A percentile compares a stretch with the other conserved stretches of the same genome.
These are phyloP conservation scores for Panurus biarmicus DNA, from an alignment of 2,113 vertebrate species.

Conservation along the genomic window DNA sequence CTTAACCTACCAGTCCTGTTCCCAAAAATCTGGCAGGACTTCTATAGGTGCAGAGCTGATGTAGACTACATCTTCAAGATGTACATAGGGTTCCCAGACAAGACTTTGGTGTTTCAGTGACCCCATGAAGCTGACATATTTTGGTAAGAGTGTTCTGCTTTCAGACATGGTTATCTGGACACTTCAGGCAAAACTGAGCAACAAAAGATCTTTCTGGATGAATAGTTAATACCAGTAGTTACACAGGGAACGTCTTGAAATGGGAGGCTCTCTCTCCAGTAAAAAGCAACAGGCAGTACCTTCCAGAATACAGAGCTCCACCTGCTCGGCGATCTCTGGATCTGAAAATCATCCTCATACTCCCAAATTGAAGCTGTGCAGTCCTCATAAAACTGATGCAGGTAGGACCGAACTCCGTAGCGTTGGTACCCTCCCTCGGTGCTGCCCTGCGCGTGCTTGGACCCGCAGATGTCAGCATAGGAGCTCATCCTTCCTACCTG, in stretches of 20 bases:
- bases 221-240: background rate
- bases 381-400: constrained; percentile 99
- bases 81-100: background rate
- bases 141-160: background rate
- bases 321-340: constrained; percentile 93
- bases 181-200: background rate
- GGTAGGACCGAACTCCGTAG: constrained; percentile 96
- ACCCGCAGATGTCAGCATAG: constrained; percentile 84
- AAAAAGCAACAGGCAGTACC: constrained; percentile 64
- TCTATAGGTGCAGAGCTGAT: background rate
- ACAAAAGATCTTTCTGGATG: background rate
- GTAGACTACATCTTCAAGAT: background rate
- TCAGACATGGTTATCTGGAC: background rate
- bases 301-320: constrained; percentile 98
- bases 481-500: constrained; percentile 90
- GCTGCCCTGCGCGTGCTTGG: constrained; percentile 73
- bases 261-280: background rate
- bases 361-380: constrained; percentile 99
- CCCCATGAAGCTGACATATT: background rate
- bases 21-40: background rate
- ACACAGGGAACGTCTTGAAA: background rate
- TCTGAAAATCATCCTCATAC: constrained; percentile 96
- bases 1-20: background rate
- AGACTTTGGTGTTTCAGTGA: background rate
- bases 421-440: constrained; percentile 75